These are phyloP conservation scores for Dromius quadrimaculatus DNA, from an alignment of 2,888 invertebrate species.

Conservation along the genomic window DNA sequence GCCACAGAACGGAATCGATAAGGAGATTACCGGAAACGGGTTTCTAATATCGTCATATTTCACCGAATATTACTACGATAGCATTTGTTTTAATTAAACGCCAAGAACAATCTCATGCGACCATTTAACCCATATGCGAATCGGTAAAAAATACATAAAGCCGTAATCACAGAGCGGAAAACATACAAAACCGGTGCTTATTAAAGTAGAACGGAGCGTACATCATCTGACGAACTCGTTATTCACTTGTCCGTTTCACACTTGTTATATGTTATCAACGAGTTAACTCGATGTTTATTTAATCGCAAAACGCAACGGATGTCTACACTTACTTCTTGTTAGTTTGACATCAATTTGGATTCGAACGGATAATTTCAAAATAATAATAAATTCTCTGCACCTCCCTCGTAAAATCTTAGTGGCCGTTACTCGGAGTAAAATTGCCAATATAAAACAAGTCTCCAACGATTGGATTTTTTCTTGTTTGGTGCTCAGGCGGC, in stretches of 20 bases:
- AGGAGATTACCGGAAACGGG: conserved; percentile 44
- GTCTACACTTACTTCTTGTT: conserved; percentile 24
- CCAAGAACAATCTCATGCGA: too few relatives aligned
- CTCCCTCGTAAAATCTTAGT: conserved; percentile 10
- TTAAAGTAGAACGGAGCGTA: conserved; percentile 15
- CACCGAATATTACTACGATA: neutral
- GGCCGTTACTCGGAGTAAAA: neutral
- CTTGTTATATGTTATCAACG: conserved; percentile 30
- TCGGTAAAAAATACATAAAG: conserved; percentile 28
- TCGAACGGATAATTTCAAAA: too few relatives aligned
- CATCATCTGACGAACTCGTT: conserved; percentile 25
- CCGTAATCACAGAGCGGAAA: conserved; percentile 32
- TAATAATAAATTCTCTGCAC: too few relatives aligned
- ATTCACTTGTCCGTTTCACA: conserved; percentile 32
- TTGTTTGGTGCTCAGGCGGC: neutral
- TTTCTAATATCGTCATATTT: conserved; percentile 42
- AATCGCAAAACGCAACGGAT: conserved; percentile 4
- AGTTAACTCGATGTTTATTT: conserved; percentile 29
- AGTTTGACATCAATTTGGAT: too few relatives aligned
- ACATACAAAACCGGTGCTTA: conserved; percentile 32
- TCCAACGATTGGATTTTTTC: neutral
- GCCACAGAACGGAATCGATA: conserved; percentile 39
- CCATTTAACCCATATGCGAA: conserved; percentile 28
- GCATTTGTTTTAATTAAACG: neutral
- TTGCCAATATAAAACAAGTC: conserved; percentile 20